Evolutionary conservation across 2,888 invertebrate species (phyloP).

Genomic region (Amiota mariae): DNA sequence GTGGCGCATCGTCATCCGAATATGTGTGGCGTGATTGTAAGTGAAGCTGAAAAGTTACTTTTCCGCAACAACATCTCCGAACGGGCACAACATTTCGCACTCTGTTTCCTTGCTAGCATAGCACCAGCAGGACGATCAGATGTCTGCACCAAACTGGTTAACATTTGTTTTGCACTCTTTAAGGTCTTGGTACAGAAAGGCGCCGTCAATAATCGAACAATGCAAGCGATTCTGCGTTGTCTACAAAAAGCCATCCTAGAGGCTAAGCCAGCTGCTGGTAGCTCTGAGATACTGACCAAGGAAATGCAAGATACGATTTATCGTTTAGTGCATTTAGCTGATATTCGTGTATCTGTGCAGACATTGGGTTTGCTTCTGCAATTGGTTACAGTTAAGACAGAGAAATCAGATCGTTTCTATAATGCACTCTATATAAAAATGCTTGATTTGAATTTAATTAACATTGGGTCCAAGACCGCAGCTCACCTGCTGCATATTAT

Average conservation of each 20-base stretch:
- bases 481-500: slow-evolving; percentile 90
- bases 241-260: slow-evolving; percentile 81
- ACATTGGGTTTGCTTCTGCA: slow-evolving; percentile 71
- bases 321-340: slow-evolving; percentile 85
- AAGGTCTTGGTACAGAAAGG: slow-evolving; percentile 89
- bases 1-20: slow-evolving; percentile 89
- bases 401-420: slow-evolving; percentile 79
- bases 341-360: slow-evolving; percentile 80
- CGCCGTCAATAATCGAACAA: slow-evolving; percentile 87
- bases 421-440: slow-evolving; percentile 91
- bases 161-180: slow-evolving; percentile 96
- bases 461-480: slow-evolving; percentile 76
- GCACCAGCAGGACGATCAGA: slow-evolving; percentile 81
- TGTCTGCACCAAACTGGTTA: slow-evolving; percentile 88
- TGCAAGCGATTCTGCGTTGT: slow-evolving; percentile 87
- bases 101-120: slow-evolving; percentile 93
- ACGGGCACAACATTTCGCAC: slow-evolving; percentile 92
- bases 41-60: slow-evolving; percentile 91
- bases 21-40: slow-evolving; percentile 91
- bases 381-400: slow-evolving; percentile 65
- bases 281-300: slow-evolving; percentile 67
- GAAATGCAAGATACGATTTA: slow-evolving; percentile 81
- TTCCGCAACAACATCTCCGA: slow-evolving; percentile 90
- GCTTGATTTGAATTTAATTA: slow-evolving; percentile 81
- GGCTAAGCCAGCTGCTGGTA: slow-evolving; percentile 64